These are phyloP conservation scores for Ashinkailepas kermadecensis DNA, from an alignment of 2,888 invertebrate genomes.

Conservation along the genomic window DNA sequence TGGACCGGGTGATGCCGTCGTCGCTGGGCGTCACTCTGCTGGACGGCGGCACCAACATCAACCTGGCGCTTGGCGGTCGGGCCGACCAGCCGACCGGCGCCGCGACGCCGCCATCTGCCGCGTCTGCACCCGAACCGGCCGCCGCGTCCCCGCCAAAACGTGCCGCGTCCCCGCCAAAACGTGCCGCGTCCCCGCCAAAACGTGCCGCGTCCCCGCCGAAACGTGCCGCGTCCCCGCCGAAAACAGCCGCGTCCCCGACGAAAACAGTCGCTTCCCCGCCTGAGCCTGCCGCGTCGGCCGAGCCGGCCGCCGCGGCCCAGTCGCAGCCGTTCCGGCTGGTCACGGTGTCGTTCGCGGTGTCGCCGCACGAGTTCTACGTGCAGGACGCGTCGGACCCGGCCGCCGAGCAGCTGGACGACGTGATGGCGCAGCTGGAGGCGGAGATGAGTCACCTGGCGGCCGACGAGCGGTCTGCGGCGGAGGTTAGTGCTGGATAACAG, in stretches of 20 bases:
- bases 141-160: not conserved
- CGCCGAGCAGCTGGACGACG: not conserved
- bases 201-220: not conserved
- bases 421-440: constrained; percentile 9
- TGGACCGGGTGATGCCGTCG: constrained; percentile 2
- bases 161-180: not conserved
- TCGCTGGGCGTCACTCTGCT: constrained; percentile 7
- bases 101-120: not conserved
- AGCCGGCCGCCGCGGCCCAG: not conserved
- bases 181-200: not conserved
- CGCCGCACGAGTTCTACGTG: constrained; percentile 8
- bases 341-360: not conserved
- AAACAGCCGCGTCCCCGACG: not conserved
- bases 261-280: not conserved
- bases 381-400: not conserved
- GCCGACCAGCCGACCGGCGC: not conserved
- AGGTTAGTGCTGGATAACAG: not conserved
- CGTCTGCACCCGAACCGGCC: not conserved
- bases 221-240: not conserved
- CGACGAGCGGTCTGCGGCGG: not conserved
- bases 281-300: not conserved
- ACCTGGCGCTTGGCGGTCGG: constrained; percentile 7
- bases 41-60: not conserved
- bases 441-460: not conserved
- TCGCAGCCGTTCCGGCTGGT: not conserved